phyloP scores from a whole-genome alignment of 1,140 invertebrate genomes.

The Drosophila sp. region DNA sequence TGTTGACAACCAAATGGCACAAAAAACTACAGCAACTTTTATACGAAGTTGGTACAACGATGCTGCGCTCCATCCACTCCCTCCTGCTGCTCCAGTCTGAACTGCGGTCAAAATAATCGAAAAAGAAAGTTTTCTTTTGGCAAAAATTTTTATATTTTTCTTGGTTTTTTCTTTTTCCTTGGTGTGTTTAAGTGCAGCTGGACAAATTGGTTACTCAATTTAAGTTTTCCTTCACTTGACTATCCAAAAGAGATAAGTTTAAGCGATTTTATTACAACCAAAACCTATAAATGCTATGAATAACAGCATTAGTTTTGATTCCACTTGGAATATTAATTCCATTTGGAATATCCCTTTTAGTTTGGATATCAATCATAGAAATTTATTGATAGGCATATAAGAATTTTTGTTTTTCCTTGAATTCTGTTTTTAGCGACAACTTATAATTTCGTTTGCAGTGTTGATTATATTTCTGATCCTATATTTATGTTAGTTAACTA shows the following conservation, averaged over 20 bases:
- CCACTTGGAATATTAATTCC: background rate
- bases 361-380: background rate
- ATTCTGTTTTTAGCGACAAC: no score
- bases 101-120: slow-evolving; percentile 46
- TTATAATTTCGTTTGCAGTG: no score
- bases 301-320: background rate
- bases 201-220: slow-evolving; percentile 24
- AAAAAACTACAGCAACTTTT: slow-evolving; percentile 54
- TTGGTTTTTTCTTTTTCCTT: slow-evolving; percentile 4
- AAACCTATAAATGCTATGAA: background rate
- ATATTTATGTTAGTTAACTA: no score
- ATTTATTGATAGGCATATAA: background rate
- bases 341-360: background rate
- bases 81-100: background rate
- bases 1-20: slow-evolving; percentile 76
- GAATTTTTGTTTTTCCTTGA: no score
- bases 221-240: background rate
- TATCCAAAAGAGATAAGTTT: slow-evolving; percentile 11
- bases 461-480: no score
- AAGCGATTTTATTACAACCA: background rate
- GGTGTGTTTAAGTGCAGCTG: background rate
- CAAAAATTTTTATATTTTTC: slow-evolving; percentile 15
- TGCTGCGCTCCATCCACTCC: background rate
- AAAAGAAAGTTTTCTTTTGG: slow-evolving; percentile 18
- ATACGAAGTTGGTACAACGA: slow-evolving; percentile 44